These are phyloP conservation scores for Pavo muticus DNA, from an alignment of 2,113 vertebrate species.

Conservation along the genomic window DNA sequence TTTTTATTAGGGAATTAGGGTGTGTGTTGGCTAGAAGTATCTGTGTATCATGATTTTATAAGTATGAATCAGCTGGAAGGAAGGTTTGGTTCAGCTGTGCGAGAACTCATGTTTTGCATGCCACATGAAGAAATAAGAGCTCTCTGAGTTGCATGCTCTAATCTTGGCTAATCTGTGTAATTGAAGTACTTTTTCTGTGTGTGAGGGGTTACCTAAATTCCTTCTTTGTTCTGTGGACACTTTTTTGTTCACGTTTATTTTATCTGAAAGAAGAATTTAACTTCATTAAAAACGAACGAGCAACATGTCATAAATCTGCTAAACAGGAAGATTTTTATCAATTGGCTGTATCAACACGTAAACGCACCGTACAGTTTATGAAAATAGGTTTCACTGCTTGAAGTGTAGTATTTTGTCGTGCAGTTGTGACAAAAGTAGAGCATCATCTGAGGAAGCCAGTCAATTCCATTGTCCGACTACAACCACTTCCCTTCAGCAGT, in stretches of 20 bases:
- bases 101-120: constrained; percentile 20
- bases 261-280: background rate
- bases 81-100: constrained; percentile 7
- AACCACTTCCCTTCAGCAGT: background rate
- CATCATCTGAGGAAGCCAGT: background rate
- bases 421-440: background rate
- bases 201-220: background rate
- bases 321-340: background rate
- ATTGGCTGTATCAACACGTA: background rate
- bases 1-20: constrained; percentile 31
- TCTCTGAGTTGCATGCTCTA: background rate
- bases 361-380: background rate
- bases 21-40: constrained; percentile 46
- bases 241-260: background rate
- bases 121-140: constrained; percentile 4
- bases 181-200: constrained; percentile 37
- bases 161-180: constrained; percentile 58
- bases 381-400: background rate
- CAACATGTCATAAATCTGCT: background rate
- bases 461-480: background rate
- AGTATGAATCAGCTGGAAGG: constrained; percentile 42
- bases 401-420: background rate
- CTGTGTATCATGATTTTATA: background rate
- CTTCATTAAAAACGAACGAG: background rate
- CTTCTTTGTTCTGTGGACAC: background rate